These are phyloP conservation scores for Paraescarpia echinospica DNA, from an alignment of 1,140 invertebrate species.

Conservation along the genomic window DNA sequence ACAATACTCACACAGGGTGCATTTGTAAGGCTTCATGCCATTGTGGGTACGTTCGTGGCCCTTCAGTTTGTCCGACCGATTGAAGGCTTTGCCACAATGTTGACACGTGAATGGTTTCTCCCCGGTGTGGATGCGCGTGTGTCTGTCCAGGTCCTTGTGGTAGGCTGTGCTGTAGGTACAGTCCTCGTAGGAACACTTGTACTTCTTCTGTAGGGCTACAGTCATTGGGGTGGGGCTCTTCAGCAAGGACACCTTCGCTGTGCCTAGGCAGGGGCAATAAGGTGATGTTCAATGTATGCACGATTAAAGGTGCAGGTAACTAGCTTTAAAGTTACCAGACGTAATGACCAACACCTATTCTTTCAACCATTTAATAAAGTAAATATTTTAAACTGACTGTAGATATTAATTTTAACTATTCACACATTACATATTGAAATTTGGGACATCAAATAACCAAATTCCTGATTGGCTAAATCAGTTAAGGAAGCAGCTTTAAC, in stretches of 20 bases:
- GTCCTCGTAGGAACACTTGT: conserved; percentile 16
- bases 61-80: conserved; percentile 35
- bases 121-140: conserved; percentile 20
- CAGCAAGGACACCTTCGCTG: neutral
- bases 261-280: neutral
- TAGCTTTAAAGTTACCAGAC: no score
- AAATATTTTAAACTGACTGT: no score
- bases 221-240: neutral
- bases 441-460: no score
- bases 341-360: no score
- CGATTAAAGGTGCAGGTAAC: no score
- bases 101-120: conserved; percentile 18
- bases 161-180: conserved; percentile 15
- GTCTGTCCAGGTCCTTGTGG: conserved; percentile 21
- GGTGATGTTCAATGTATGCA: neutral
- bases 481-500: no score
- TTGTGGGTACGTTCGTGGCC: conserved; percentile 44
- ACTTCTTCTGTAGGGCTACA: neutral
- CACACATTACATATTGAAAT: no score
- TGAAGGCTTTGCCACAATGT: conserved; percentile 14
- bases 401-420: no score
- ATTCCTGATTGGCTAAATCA: no score
- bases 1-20: conserved; percentile 34
- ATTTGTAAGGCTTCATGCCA: conserved; percentile 41
- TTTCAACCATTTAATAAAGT: no score